Evolutionary conservation across 2,888 invertebrate species (phyloP), one percentile per base, ranked within the genome.

Genomic region (Leucophora obtusa): DNA sequence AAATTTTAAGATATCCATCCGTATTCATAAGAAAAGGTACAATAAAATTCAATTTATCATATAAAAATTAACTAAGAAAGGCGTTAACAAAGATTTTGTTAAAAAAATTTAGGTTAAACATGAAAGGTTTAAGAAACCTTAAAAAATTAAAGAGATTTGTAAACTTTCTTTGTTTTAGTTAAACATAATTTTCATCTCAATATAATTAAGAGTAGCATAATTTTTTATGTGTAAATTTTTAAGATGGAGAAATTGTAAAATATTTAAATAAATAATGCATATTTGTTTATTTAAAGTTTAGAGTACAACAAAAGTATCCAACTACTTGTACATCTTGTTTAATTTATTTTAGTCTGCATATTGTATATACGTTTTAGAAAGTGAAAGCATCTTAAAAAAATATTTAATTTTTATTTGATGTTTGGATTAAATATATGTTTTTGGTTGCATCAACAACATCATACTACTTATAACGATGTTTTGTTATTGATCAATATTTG

Each of bases 351-450:
- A 56, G 14, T 18, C 56, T 51, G 28, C 50, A 62, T 54, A 69
- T 74, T 74, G 53, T 54, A 17, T 47, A 7, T 47, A 47, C 1
- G 43, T 53, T 28, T 65, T 59, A 53, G 53, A 77, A 71, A 71
- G 76, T 77, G 70, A 77, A 77, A 77, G 76, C 43, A 60, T 21
- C 51, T 43, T 62, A 38, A n/a, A 35, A 69, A 53, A 33, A 43
- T 24, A 56, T 28, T n/a, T n/a, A n/a, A 5, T 60, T 43, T 18
- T 28, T 33, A 18, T 59, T 60, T 43, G 10, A 66, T 73, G 65
- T 62, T 73, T 56, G 59, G 28, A 53, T 66, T 62, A 56, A 75
- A 33, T 62, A 62, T 69, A 62, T 60, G 33, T 21, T 51, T 63
- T 63, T 33, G 5, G 33, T 63, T 51, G 14, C 59, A 56, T 6